These are phyloP conservation scores for Acleris sparsana DNA, from an alignment of 2,888 invertebrate genomes.

Conservation along the genomic window DNA sequence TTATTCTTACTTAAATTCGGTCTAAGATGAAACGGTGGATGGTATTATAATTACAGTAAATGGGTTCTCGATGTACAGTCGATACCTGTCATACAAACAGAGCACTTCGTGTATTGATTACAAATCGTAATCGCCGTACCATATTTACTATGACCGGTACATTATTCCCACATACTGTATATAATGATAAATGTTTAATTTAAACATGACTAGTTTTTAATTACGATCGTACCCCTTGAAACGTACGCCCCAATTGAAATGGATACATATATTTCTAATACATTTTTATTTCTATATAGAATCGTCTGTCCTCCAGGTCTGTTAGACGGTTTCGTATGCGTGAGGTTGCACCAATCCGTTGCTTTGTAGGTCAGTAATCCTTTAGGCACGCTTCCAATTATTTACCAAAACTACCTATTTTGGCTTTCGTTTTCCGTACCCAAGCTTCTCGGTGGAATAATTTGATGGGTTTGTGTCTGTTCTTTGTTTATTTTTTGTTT, in stretches of 20 bases:
- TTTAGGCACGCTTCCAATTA: constrained; percentile 65
- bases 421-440: constrained; percentile 49
- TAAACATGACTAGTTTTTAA: too few species aligned
- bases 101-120: too few species aligned
- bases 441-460: constrained; percentile 45
- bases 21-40: too few species aligned
- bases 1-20: background rate
- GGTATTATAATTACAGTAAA: too few species aligned
- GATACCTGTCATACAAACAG: too few species aligned
- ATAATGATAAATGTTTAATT: too few species aligned
- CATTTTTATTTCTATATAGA: constrained; percentile 32
- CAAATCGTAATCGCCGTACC: too few species aligned
- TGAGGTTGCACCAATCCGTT: constrained; percentile 76
- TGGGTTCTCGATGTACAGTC: too few species aligned
- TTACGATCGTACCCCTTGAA: too few species aligned
- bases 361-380: constrained; percentile 79
- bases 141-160: too few species aligned
- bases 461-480: constrained; percentile 32
- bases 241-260: background rate
- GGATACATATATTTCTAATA: constrained; percentile 3
- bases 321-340: constrained; percentile 76
- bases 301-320: constrained; percentile 75
- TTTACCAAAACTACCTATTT: constrained; percentile 46
- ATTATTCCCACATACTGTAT: too few species aligned
- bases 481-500: constrained; percentile 23